phyloP scores from a whole-genome alignment of 2,797 vertebrate genomes.

The Melanogrammus aeglefinus region DNA sequence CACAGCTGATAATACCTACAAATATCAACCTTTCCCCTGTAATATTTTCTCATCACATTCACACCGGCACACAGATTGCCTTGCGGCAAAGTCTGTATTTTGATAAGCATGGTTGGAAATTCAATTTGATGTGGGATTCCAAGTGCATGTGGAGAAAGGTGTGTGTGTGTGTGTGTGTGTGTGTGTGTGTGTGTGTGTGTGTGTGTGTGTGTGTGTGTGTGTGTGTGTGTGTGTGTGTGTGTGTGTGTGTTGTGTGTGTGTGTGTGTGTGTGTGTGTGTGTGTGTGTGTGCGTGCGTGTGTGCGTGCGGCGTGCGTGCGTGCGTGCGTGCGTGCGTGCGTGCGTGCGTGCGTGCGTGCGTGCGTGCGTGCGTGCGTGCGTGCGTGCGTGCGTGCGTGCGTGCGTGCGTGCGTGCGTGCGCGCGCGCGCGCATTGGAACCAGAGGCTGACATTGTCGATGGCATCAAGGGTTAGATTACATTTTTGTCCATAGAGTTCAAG shows the following conservation, averaged over 20 bases:
- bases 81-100: constrained; percentile 34
- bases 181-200: background rate
- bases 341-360: constrained; percentile 17
- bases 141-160: background rate
- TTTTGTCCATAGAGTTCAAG: constrained; percentile 26
- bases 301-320: background rate
- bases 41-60: constrained; percentile 34
- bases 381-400: background rate
- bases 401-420: background rate
- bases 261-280: background rate
- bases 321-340: background rate
- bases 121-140: constrained; percentile 27
- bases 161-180: background rate
- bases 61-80: constrained; percentile 32
- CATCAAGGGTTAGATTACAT: constrained; percentile 45
- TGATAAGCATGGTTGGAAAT: constrained; percentile 40
- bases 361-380: constrained; percentile 1
- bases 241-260: constrained; percentile 1
- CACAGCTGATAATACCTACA: constrained; percentile 37
- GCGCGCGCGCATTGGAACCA: background rate
- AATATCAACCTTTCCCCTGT: constrained; percentile 37
- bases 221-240: constrained; percentile 2
- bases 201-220: constrained; percentile 18
- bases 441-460: constrained; percentile 30
- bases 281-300: background rate